Percentiles rank a stretch among this genome's conserved stretches.
Conservation (phyloP, 2,113 vertebrate species). For the Podocnemis expansa region DNA sequence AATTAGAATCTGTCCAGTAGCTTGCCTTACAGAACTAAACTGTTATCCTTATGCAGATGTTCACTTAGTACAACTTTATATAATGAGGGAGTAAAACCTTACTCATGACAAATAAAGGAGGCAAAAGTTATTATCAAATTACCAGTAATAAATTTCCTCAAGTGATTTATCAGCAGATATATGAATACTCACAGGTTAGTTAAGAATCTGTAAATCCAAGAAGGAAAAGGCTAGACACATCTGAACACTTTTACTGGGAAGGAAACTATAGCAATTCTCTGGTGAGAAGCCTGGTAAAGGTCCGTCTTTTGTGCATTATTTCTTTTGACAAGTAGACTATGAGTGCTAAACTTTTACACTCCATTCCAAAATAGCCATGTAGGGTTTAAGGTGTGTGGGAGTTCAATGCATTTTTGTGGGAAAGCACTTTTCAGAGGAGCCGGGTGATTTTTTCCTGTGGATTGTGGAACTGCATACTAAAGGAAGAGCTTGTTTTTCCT, state of each 20-base stretch:
- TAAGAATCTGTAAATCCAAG: constrained; percentile 53
- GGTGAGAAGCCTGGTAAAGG: not conserved
- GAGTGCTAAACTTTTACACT: constrained; percentile 45
- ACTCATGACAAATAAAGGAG: not conserved
- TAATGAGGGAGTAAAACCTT: not conserved
- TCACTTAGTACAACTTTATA: not conserved
- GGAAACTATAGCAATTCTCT: not conserved
- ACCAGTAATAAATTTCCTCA: constrained; percentile 14
- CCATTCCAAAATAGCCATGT: constrained; percentile 23
- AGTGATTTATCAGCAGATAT: constrained; percentile 30
- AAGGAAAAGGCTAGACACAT: constrained; percentile 22
- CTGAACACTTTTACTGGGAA: not conserved
- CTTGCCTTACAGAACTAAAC: constrained; percentile 9
- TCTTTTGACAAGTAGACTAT: constrained; percentile 22
- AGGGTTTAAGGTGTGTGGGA: constrained; percentile 64
- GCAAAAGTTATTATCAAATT: constrained; percentile 27
- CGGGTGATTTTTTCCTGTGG: not conserved
- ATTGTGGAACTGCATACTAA: constrained; percentile 66
- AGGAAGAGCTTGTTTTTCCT: constrained; percentile 40
- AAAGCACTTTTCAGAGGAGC: constrained; percentile 66
- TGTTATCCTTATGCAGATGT: constrained; percentile 9
- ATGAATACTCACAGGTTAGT: constrained; percentile 63
- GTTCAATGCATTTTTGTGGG: constrained; percentile 59
- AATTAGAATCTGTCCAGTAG: constrained; percentile 20
- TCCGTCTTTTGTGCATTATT: constrained; percentile 45